Evolutionary conservation across 2,888 invertebrate species (phyloP), one percentile per base, ranked within the genome.

Genomic region (Morpho deidamia): DNA sequence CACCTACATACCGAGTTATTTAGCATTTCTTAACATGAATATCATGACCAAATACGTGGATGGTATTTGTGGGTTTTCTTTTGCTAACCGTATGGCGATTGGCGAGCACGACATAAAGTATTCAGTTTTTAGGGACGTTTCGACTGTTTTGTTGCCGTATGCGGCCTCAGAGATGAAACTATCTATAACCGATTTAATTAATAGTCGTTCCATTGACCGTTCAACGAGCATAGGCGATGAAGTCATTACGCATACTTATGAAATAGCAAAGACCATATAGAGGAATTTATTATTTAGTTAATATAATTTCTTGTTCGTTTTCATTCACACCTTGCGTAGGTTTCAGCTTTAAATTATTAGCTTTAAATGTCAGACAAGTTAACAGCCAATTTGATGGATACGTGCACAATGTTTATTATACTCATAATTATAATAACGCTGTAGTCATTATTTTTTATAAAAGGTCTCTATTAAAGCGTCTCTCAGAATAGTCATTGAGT

Each of bases 201-300:
- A 81, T 83, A 79, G 71, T 70, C 62, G 72, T 73, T 76, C 67
- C 70, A 73, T 63, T 67, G 67, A 62, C 67, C 62, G 64, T 62
- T 68, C 57, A 60, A 55, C 56, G 67, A 62, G 62, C 61, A 59
- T 62, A 66, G 62, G 47, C 64, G 69, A 86, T 85, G 72, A 79
- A 85, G 84, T 71, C 78, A 84, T 86, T 82, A 83, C 70, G 67
- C 67, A 76, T 75, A 68, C 65, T 78, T 71, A 72, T 69, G 67
- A 77, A 82, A 79, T 77, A 75, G 52, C 72, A 66, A 74, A 73
- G 60, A 67, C 55, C 53, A 58, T 53, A 54, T 53, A 49, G 55
- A 56, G 49, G 55, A 64, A 61, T 51, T 46, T 44, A 52, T 23
- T 23, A 23, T 23, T 23, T 23, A 23, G 23, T 23, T 5, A 23